These are phyloP conservation scores for Copidosoma aretas DNA, from an alignment of 2,888 invertebrate genomes.

Conservation along the genomic window DNA sequence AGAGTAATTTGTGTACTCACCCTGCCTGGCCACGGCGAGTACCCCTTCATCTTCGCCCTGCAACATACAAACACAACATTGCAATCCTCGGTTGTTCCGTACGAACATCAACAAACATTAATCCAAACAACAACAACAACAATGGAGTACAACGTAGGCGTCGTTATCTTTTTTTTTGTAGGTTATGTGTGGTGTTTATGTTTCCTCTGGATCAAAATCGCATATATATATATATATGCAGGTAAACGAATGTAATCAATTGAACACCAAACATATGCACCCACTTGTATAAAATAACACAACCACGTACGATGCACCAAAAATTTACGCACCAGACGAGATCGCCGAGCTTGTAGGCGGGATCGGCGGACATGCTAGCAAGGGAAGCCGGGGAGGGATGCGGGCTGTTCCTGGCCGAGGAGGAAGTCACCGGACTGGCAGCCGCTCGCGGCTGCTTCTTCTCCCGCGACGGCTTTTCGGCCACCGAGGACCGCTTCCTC, in stretches of 20 bases:
- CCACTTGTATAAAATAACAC: too few species aligned
- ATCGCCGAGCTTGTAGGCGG: conserved; percentile 69
- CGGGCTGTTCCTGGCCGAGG: not conserved
- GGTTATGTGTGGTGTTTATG: conserved; percentile 38
- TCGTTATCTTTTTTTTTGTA: not conserved
- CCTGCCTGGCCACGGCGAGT: conserved; percentile 96
- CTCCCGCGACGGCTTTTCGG: not conserved
- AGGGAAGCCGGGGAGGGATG: not conserved
- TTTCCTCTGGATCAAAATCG: not conserved
- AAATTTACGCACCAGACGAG: conserved; percentile 72
- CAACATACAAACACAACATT: conserved; percentile 51
- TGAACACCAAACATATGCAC: too few species aligned
- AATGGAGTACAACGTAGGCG: too few species aligned
- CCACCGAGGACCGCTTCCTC: not conserved
- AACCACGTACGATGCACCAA: not conserved
- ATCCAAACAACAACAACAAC: too few species aligned
- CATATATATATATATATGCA: too few species aligned
- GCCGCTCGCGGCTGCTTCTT: not conserved
- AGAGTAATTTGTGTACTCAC: conserved; percentile 72
- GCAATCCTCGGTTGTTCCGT: too few species aligned
- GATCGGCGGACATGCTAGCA: not conserved
- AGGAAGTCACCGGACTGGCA: too few species aligned
- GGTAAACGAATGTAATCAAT: too few species aligned
- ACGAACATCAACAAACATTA: too few species aligned
- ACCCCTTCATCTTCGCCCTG: conserved; percentile 99